Evolutionary conservation across 2,888 invertebrate species (phyloP).

Genomic region (Syrista parreyssii): DNA sequence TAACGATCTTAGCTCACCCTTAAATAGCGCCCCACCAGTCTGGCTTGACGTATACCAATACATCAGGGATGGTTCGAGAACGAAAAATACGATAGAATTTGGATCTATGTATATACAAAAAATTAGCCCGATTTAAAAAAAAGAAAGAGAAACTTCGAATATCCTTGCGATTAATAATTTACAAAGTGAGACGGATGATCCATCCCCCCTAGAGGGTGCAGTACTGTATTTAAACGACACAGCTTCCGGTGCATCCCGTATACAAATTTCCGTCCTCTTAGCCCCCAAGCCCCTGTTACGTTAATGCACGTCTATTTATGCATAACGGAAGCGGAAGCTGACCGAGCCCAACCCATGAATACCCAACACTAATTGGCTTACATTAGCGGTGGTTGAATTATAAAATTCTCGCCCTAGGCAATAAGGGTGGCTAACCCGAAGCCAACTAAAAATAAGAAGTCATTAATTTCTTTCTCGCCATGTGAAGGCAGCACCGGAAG

Average conservation of each 20-base stretch:
- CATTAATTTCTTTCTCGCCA: neutral
- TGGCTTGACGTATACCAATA: neutral
- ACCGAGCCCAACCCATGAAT: constrained; percentile 6
- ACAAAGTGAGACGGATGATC: neutral
- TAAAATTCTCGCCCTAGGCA: neutral
- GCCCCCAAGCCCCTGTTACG: neutral
- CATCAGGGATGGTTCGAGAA: neutral
- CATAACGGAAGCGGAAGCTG: neutral
- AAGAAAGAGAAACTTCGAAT: too few relatives aligned
- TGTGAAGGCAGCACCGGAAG: neutral
- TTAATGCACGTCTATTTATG: neutral
- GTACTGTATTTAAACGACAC: neutral
- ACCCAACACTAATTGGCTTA: constrained; percentile 11
- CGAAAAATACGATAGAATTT: neutral
- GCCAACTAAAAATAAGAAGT: neutral
- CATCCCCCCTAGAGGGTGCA: too few relatives aligned
- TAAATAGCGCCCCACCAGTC: neutral
- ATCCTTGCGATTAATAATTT: neutral
- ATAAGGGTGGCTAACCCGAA: neutral
- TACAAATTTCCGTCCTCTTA: neutral
- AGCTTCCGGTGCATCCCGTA: neutral
- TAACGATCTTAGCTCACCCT: constrained; percentile 19
- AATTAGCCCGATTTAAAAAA: neutral
- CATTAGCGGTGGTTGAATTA: constrained; percentile 9
- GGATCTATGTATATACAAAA: neutral